These are phyloP conservation scores for Trachops cirrhosus DNA, from an alignment of 2,797 vertebrate species.

Conservation along the genomic window DNA sequence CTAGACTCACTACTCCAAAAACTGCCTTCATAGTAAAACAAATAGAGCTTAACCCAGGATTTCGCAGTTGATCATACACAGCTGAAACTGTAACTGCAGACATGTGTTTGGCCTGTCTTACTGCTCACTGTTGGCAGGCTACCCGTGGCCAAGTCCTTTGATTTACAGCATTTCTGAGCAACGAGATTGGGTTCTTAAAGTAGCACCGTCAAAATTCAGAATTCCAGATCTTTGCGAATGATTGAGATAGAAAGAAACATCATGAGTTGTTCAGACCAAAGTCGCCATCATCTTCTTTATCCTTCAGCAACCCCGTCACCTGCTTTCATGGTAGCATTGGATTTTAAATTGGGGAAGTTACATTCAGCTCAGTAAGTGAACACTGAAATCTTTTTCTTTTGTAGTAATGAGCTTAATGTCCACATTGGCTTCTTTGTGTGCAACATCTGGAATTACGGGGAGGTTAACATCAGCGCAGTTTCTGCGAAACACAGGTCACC, in stretches of 20 bases:
- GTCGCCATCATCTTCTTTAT: background rate
- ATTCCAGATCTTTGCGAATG: background rate
- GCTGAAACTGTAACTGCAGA: conserved; percentile 59
- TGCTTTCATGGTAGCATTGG: background rate
- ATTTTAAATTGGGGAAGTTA: conserved; percentile 3
- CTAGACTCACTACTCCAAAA: conserved; percentile 30
- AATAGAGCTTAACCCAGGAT: conserved; percentile 51
- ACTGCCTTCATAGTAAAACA: conserved; percentile 51
- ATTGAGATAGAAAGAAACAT: background rate
- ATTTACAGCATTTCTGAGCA: conserved; percentile 35
- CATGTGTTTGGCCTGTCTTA: conserved; percentile 65
- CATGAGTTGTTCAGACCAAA: background rate
- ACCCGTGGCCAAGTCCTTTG: conserved; percentile 49
- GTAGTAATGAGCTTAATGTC: background rate
- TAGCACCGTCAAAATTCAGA: conserved; percentile 11
- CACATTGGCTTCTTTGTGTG: conserved; percentile 6
- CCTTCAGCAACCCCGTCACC: background rate
- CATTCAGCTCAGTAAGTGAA: background rate
- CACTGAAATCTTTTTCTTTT: background rate
- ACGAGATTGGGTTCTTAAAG: conserved; percentile 44
- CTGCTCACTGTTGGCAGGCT: conserved; percentile 54
- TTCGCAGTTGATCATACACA: conserved; percentile 52
- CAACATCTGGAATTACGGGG: background rate
- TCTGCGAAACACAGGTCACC: background rate
- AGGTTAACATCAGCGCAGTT: background rate